A percentile compares a stretch with the other conserved stretches of the same genome.
Conservation (phyloP, 2,888 invertebrate genomes). For the Lycaena phlaeas region DNA sequence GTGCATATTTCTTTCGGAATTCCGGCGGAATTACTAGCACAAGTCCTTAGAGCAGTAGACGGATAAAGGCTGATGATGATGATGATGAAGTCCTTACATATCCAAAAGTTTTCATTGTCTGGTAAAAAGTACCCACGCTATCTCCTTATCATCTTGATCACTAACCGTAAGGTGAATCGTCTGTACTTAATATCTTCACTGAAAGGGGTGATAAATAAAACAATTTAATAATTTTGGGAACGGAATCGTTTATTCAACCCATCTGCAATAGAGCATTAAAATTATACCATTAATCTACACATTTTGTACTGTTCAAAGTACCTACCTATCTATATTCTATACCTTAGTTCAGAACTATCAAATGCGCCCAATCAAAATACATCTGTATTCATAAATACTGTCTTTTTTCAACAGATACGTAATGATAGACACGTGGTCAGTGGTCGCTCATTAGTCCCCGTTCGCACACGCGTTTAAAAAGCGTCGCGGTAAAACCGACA, state of each 20-base stretch:
- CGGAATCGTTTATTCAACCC: slow-evolving; percentile 72
- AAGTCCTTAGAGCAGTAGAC: not conserved
- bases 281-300: slow-evolving; percentile 66
- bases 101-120: too few relatives aligned
- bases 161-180: too few relatives aligned
- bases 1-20: too few relatives aligned
- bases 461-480: too few relatives aligned
- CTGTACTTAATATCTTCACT: too few relatives aligned
- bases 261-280: slow-evolving; percentile 66
- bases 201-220: slow-evolving; percentile 34
- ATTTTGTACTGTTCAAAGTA: slow-evolving; percentile 69
- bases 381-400: slow-evolving; percentile 22
- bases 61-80: too few relatives aligned
- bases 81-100: too few relatives aligned
- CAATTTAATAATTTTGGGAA: slow-evolving; percentile 51
- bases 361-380: slow-evolving; percentile 49
- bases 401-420: slow-evolving; percentile 3
- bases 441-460: not conserved
- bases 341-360: slow-evolving; percentile 53
- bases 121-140: too few relatives aligned
- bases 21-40: too few relatives aligned
- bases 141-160: too few relatives aligned
- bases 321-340: slow-evolving; percentile 62
- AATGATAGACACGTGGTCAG: not conserved
- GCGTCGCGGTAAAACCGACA: too few relatives aligned